Percentiles rank a stretch among this genome's conserved stretches.
Evolutionary conservation across 2,113 vertebrate species (phyloP).

Genomic region (Hucho hucho): DNA sequence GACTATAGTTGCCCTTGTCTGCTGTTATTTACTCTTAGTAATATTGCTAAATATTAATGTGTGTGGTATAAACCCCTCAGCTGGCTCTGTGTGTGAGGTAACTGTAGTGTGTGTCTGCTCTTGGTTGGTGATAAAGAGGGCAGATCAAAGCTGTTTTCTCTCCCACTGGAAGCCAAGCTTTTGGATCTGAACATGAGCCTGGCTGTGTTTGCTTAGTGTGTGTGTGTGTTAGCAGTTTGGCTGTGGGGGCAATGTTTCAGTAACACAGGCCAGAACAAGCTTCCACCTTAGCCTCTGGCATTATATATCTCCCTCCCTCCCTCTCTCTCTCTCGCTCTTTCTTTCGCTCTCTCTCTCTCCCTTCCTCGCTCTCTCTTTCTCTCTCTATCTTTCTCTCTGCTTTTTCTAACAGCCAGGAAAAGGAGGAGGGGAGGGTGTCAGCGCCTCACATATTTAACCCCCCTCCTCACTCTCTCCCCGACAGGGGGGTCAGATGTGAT

Average conservation of each 20-base stretch:
- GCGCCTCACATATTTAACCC: constrained; percentile 41
- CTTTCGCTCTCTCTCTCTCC: not conserved
- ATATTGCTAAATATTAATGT: not conserved
- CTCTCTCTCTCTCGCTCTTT: constrained; percentile 14
- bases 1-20: too few relatives aligned
- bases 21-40: too few relatives aligned
- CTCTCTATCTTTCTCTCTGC: constrained; percentile 24
- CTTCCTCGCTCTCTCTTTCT: constrained; percentile 13
- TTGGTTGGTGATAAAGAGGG: not conserved
- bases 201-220: constrained; percentile 6
- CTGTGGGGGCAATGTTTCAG: constrained; percentile 37
- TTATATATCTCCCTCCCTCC: not conserved
- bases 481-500: constrained; percentile 68
- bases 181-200: not conserved
- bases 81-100: not conserved
- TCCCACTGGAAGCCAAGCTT: not conserved
- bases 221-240: constrained; percentile 5
- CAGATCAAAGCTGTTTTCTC: constrained; percentile 3
- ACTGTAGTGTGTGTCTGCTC: constrained; percentile 1
- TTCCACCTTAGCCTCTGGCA: constrained; percentile 42
- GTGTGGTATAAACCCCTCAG: constrained; percentile 6
- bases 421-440: constrained; percentile 21
- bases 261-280: constrained; percentile 67
- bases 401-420: constrained; percentile 16
- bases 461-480: constrained; percentile 30